Conservation (phyloP, 1,140 invertebrate genomes). For the Drosophila neocordata region DNA sequence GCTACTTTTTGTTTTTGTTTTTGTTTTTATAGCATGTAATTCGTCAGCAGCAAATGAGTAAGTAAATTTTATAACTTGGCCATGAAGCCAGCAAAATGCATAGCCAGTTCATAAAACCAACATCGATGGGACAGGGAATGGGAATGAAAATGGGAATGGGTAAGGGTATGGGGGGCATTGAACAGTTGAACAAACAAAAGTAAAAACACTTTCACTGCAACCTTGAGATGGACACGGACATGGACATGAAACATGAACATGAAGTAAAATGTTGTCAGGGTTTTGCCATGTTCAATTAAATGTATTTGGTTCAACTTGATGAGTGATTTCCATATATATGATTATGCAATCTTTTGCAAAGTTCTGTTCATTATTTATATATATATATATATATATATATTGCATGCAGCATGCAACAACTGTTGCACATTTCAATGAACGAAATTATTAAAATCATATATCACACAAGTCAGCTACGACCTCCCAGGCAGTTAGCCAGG, state of each 20-base stretch:
- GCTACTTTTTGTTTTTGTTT: constrained; percentile 41
- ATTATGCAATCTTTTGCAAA: constrained; percentile 60
- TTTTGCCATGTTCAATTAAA: constrained; percentile 55
- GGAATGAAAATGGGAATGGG: constrained; percentile 54
- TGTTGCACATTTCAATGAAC: constrained; percentile 60
- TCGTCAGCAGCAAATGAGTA: constrained; percentile 64
- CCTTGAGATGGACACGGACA: constrained; percentile 52
- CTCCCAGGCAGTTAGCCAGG: constrained; percentile 55
- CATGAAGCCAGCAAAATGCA: constrained; percentile 72
- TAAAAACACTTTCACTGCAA: constrained; percentile 81
- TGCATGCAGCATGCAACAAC: constrained; percentile 15
- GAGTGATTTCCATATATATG: constrained; percentile 61
- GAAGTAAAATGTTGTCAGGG: not conserved
- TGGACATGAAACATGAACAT: constrained; percentile 5
- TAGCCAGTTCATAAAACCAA: constrained; percentile 22
- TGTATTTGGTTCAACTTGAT: constrained; percentile 46
- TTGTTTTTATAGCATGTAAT: constrained; percentile 58
- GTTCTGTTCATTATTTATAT: constrained; percentile 70
- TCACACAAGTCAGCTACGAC: constrained; percentile 63
- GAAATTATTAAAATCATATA: constrained; percentile 79
- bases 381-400: no score
- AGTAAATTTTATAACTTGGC: constrained; percentile 30
- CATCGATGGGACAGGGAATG: constrained; percentile 2
- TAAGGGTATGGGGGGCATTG: not conserved
- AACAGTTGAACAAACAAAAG: constrained; percentile 60